These are phyloP conservation scores for Tribolium madens DNA, from an alignment of 1,140 invertebrate species.

Conservation along the genomic window DNA sequence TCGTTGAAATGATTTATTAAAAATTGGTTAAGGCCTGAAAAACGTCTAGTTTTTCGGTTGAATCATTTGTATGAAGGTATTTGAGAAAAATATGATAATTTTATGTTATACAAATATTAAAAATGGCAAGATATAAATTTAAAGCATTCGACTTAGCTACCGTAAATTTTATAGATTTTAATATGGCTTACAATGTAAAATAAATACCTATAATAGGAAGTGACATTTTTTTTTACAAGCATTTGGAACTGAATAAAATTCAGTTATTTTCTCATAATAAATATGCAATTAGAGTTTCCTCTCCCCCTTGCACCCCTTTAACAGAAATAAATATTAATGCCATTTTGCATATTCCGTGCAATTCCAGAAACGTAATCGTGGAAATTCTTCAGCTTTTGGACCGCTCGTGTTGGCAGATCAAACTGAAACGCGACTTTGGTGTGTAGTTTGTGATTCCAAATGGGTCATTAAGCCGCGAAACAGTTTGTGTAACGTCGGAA, in stretches of 20 bases:
- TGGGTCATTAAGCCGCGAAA: conserved; percentile 39
- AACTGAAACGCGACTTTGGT: conserved; percentile 16
- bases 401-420: conserved; percentile 25
- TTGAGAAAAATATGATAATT: too few relatives aligned
- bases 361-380: background rate
- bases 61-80: too few relatives aligned
- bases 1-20: too few relatives aligned
- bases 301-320: background rate
- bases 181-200: too few relatives aligned
- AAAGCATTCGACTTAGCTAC: too few relatives aligned
- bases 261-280: conserved; percentile 20
- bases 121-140: too few relatives aligned
- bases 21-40: too few relatives aligned
- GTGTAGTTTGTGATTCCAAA: conserved; percentile 40
- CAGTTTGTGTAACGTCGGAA: conserved; percentile 37
- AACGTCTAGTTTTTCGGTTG: too few relatives aligned
- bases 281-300: background rate
- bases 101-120: too few relatives aligned
- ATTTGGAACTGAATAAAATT: conserved; percentile 6
- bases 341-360: background rate
- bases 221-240: too few relatives aligned
- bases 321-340: background rate
- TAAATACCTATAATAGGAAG: too few relatives aligned
- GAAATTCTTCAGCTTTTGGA: background rate
- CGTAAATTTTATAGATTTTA: too few relatives aligned